Conservation (phyloP, 2,888 invertebrate genomes). For the Willowsia nigromaculata region DNA sequence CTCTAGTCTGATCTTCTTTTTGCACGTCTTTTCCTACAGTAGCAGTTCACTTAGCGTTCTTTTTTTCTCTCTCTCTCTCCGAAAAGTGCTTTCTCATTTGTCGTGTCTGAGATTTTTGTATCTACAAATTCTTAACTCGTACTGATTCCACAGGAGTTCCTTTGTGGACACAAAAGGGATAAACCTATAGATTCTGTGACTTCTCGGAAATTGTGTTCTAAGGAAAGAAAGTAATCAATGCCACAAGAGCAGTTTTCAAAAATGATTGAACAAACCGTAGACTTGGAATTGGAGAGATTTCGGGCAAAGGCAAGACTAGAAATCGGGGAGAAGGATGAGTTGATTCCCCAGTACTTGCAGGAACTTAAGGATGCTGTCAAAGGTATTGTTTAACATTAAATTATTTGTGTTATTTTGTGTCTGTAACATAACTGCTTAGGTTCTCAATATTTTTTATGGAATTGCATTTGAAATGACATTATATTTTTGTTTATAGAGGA, state of each 20-base stretch:
- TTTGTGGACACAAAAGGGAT: too few relatives aligned
- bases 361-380: slow-evolving; percentile 65
- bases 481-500: slow-evolving; percentile 63
- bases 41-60: not conserved
- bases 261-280: slow-evolving; percentile 48
- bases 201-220: not conserved
- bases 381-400: slow-evolving; percentile 57
- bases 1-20: not conserved
- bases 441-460: too few relatives aligned
- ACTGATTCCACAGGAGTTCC: not conserved
- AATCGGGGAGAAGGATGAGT: slow-evolving; percentile 73
- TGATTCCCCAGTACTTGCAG: slow-evolving; percentile 58
- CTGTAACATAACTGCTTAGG: too few relatives aligned
- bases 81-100: not conserved
- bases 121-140: not conserved
- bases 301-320: slow-evolving; percentile 70
- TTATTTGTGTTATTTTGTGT: too few relatives aligned
- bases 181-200: too few relatives aligned
- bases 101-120: not conserved
- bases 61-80: not conserved
- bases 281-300: slow-evolving; percentile 64
- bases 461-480: not conserved
- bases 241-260: not conserved
- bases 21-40: not conserved
- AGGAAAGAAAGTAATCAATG: not conserved